A percentile compares a stretch with the other conserved stretches of the same genome.
These are phyloP conservation scores for Crossoptilon crossoptilon DNA, from an alignment of 2,797 vertebrate species.

Conservation along the genomic window DNA sequence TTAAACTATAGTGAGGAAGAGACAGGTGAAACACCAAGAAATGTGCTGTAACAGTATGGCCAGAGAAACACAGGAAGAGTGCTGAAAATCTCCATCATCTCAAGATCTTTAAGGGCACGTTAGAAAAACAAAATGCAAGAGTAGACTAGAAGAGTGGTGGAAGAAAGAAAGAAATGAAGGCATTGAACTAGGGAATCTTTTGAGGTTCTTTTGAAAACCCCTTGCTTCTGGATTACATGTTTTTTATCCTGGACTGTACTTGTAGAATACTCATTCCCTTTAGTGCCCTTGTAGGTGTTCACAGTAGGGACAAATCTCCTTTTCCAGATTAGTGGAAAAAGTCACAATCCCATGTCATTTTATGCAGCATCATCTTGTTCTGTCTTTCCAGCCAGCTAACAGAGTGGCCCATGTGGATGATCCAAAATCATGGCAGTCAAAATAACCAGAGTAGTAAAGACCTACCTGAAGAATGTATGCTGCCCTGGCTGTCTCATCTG, in stretches of 20 bases:
- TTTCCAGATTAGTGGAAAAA: not conserved
- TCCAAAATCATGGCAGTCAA: not conserved
- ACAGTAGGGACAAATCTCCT: not conserved
- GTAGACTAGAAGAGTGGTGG: not conserved
- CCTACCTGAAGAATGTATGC: not conserved
- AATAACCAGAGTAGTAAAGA: not conserved
- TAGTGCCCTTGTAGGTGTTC: not conserved
- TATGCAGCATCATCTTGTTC: not conserved
- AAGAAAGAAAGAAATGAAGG: not conserved
- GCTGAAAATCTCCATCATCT: not conserved
- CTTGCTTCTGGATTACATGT: not conserved
- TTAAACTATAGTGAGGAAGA: not conserved
- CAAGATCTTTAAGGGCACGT: not conserved
- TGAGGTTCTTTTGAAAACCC: not conserved
- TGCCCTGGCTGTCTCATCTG: not conserved
- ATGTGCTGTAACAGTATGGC: not conserved
- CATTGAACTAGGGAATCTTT: not conserved
- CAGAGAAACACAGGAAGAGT: not conserved
- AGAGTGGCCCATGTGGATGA: not conserved
- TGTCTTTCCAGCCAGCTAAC: not conserved
- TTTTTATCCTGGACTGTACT: not conserved
- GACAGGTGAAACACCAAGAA: constrained; percentile 5
- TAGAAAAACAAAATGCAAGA: not conserved
- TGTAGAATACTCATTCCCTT: not conserved
- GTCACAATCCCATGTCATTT: accelerated